These are phyloP conservation scores for Whitmania pigra DNA, from an alignment of 1,140 invertebrate species.

Conservation along the genomic window DNA sequence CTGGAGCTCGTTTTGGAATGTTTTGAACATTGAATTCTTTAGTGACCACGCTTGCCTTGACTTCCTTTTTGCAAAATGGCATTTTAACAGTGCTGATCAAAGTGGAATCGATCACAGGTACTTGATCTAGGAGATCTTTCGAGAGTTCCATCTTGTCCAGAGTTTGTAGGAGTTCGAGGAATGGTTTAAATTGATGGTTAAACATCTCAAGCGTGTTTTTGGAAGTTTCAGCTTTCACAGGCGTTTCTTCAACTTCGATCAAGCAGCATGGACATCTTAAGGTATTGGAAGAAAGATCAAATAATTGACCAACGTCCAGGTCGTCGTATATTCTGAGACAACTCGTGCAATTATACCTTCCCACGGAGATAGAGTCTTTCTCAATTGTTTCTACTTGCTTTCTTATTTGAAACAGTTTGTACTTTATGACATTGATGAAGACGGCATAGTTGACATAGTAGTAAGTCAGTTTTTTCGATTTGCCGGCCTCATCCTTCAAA, in stretches of 20 bases:
- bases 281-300: conserved; percentile 64
- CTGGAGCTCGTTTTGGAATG: too few relatives aligned
- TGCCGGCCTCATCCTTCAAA: conserved; percentile 87
- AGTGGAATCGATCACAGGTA: conserved; percentile 48
- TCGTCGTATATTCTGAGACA: conserved; percentile 76
- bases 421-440: conserved; percentile 88
- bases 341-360: conserved; percentile 80
- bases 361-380: conserved; percentile 77
- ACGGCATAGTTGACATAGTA: conserved; percentile 93
- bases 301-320: conserved; percentile 66
- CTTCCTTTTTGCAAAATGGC: too few relatives aligned
- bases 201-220: conserved; percentile 76
- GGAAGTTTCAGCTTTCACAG: conserved; percentile 75
- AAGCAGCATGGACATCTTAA: conserved; percentile 75
- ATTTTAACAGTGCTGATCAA: too few relatives aligned
- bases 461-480: conserved; percentile 89
- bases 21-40: too few relatives aligned
- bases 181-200: conserved; percentile 79
- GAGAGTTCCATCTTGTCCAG: conserved; percentile 88
- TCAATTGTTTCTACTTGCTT: conserved; percentile 89
- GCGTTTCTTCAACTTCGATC: conserved; percentile 79
- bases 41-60: conserved; percentile 38
- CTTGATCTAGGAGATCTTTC: conserved; percentile 81
- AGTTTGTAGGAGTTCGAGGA: conserved; percentile 72
- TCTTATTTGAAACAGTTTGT: conserved; percentile 86